Evolutionary conservation across 2,888 invertebrate genomes (phyloP), one percentile per base, ranked within the genome.

Genomic region (Yponomeuta evonymella): DNA sequence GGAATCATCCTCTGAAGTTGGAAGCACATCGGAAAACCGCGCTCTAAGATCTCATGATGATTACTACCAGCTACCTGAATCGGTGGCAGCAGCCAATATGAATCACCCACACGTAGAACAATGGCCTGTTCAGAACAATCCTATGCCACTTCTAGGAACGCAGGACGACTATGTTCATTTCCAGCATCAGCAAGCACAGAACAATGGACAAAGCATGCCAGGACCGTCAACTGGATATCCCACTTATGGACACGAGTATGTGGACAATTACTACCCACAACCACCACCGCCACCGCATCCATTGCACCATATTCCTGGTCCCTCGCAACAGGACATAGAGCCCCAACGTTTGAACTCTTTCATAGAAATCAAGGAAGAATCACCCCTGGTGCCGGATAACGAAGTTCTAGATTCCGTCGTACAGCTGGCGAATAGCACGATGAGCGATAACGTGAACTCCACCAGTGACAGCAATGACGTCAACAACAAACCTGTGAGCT

Each of bases 1-100:
- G 0, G 83, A 80, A 70, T 79, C 81, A 2, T 80, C 81, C 0
- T 76, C 81, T 0, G 84, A 84, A 48, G 72, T 78, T 33, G 75
- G 72, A 5, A 71, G 68, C 58, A 74, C 73, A 4, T 74, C 75
- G 15, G 70, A 67, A 15, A 67, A 58, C 48, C 1, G n/a, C 8
- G 10, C 9, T 10, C 10, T 29, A 15, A 48, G 29, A n/a, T 48
- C 58, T 33, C 36, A 36, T 23, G 63, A 68, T 2, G 62, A 71
- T 12, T 71, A 65, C 70, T 70, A 83, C 43, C 77, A 78, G 64
- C 80, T 78, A 71, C 76, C 78, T 43, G 67, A 72, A 4, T 73
- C 75, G 33, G 68, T 75, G 1, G 70, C 72, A 10, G 79, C 78
- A 68, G 77, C 79, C n/a, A 67, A 76, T 8, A 48, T 33, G 48